phyloP scores from a whole-genome alignment of 2,113 vertebrate species.

The Pheucticus melanocephalus region DNA sequence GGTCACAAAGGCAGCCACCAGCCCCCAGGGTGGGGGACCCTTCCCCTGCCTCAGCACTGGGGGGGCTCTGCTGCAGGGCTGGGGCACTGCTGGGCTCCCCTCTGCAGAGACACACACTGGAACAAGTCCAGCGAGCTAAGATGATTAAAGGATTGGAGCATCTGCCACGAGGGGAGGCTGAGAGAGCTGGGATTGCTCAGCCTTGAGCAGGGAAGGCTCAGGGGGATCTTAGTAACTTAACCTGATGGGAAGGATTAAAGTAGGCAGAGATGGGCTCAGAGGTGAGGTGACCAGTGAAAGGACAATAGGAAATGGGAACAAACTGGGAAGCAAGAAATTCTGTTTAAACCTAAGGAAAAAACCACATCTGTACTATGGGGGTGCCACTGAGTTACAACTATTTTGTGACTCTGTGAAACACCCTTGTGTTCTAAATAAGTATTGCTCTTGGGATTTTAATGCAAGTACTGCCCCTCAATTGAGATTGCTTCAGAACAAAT shows the following conservation, averaged over 20 bases:
- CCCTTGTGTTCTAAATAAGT: background rate
- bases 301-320: background rate
- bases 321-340: background rate
- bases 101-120: background rate
- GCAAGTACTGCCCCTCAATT: background rate
- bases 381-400: background rate
- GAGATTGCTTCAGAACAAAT: background rate
- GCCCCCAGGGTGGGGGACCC: background rate
- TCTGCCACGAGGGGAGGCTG: background rate
- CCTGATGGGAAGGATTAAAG: background rate
- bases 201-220: background rate
- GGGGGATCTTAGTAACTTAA: background rate
- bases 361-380: rapidly evolving
- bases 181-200: background rate
- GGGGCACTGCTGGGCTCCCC: background rate
- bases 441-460: background rate
- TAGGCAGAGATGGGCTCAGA: background rate
- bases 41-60: background rate
- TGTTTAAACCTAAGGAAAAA: background rate
- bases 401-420: background rate
- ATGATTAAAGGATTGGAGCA: background rate
- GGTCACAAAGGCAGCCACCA: rapidly evolving
- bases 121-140: background rate
- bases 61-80: background rate
- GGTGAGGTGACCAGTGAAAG: background rate